Evolutionary conservation across 2,113 vertebrate genomes (phyloP), one percentile per base, ranked within the genome.

Genomic region (Psittacus erithacus): DNA sequence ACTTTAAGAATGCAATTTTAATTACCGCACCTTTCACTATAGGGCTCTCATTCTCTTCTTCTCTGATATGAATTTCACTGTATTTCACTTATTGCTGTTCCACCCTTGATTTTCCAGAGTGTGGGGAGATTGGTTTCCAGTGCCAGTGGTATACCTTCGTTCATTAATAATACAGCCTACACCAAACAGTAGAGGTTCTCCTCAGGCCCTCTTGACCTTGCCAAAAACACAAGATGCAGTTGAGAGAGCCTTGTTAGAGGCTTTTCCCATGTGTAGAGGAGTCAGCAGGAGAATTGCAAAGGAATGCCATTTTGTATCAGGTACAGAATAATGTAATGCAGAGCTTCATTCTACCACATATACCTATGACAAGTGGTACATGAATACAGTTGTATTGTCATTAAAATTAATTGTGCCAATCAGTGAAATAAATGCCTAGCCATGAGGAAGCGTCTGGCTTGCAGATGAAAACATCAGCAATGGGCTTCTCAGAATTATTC

Each of bases 351-450:
- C 74, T 94, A 55, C 50, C 47, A 24, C n/a, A 11, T 74, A 29
- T 13, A 86, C 88, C 77, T 86, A 7, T 86, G 68, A 77, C 31
- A 74, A 93, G 83, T 69, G 38, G 70, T 89, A 87, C 47, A 35
- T 33, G n/a, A 39, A 11, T 85, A 29, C 44, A 55, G n/a, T 50
- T 86, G 67, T 89, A 75, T 62, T 94, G 83, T 73, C 81, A 87
- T 95, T 94, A 89, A 94, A 96, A 94, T 89, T 73, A 89, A 80
- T 93, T 92, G 65, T 62, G 31, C 25, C 91, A 84, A 94, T 92
- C 59, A 76, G 62, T 29, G 70, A 85, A 53, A 92, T 81, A 79
- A 92, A 35, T 24, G 1, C 28, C 89, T 95, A 0, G 1, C 57
- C 38, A 6, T 18, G 47, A 84, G 81, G 47, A 93, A 82, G 16